phyloP scores from a whole-genome alignment of 2,113 vertebrate species.

The Chelonoidis abingdonii region DNA sequence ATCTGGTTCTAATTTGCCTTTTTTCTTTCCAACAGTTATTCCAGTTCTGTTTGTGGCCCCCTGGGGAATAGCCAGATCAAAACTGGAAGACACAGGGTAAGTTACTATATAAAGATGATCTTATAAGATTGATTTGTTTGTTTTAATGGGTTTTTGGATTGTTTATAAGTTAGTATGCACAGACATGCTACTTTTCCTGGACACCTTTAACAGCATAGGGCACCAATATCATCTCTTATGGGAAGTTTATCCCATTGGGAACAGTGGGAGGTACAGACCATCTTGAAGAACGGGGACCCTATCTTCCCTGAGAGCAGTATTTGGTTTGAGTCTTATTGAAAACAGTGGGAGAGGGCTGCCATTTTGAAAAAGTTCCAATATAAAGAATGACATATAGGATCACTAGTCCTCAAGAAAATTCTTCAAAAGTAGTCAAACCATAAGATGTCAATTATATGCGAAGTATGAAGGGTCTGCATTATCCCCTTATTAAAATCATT shows the following conservation, averaged over 20 bases:
- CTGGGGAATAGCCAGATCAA: slow-evolving; percentile 86
- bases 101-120: slow-evolving; percentile 42
- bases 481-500: neutral
- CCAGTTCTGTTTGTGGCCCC: slow-evolving; percentile 90
- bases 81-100: slow-evolving; percentile 90
- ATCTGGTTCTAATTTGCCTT: neutral
- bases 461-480: neutral
- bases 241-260: neutral
- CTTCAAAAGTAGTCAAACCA: neutral
- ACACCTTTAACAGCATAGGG: neutral
- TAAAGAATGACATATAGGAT: neutral
- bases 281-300: neutral
- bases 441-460: neutral
- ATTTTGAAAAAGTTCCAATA: neutral
- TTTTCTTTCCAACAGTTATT: slow-evolving; percentile 79
- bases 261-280: neutral
- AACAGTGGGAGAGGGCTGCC: neutral
- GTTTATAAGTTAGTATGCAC: neutral
- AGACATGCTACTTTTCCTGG: neutral
- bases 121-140: neutral
- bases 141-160: neutral
- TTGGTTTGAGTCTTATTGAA: neutral
- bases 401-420: too few species aligned
- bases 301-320: neutral
- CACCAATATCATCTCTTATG: neutral